phyloP scores from a whole-genome alignment of 2,888 invertebrate species.

The Raillietiella orientalis region DNA sequence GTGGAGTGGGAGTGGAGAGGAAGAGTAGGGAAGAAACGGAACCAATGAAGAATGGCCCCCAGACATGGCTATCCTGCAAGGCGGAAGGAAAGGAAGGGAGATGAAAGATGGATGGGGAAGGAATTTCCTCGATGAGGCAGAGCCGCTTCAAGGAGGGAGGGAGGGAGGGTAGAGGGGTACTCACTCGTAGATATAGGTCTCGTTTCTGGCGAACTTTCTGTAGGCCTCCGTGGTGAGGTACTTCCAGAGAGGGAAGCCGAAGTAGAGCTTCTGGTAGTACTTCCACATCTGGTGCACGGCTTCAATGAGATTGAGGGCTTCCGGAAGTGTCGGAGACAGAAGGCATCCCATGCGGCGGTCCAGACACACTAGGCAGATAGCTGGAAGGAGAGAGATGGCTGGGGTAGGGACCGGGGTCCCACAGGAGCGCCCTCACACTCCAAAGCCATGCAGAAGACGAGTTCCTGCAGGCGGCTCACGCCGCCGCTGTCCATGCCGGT shows the following conservation, averaged over 20 bases:
- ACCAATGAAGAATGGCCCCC: no score
- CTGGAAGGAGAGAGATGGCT: slow-evolving; percentile 8
- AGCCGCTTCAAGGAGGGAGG: no score
- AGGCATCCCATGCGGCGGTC: slow-evolving; percentile 12
- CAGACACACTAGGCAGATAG: slow-evolving; percentile 11
- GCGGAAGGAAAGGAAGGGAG: no score
- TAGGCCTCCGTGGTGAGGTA: slow-evolving; percentile 8
- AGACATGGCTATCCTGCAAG: no score
- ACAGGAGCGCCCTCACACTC: slow-evolving; percentile 7
- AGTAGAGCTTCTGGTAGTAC: slow-evolving; percentile 10
- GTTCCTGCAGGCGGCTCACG: slow-evolving; percentile 7
- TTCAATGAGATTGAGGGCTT: slow-evolving; percentile 10
- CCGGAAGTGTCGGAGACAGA: slow-evolving; percentile 6
- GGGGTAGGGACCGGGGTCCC: neutral
- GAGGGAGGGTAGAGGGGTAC: no score
- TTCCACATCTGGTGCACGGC: slow-evolving; percentile 10
- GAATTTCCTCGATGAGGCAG: no score
- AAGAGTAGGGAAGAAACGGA: no score
- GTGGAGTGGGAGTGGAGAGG: no score
- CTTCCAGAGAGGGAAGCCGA: slow-evolving; percentile 11
- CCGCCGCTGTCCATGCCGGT: slow-evolving; percentile 3
- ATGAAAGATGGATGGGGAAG: no score
- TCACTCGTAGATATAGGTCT: slow-evolving; percentile 9
- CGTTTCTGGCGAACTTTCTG: slow-evolving; percentile 8
- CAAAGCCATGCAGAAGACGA: slow-evolving; percentile 8